These are phyloP conservation scores for Mechanitis mazaeus DNA, from an alignment of 2,888 invertebrate species.

Conservation along the genomic window DNA sequence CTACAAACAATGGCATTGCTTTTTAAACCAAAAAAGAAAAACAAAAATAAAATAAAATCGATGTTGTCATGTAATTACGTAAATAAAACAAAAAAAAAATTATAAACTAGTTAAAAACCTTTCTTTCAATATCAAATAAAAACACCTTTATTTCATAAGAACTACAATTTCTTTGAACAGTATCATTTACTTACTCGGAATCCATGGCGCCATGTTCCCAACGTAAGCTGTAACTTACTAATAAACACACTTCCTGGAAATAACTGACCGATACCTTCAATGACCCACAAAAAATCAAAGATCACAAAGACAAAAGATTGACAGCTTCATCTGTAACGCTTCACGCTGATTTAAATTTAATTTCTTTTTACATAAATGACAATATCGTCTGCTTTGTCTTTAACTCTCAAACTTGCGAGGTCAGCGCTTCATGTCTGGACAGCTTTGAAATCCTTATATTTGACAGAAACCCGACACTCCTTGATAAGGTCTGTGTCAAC, in stretches of 20 bases:
- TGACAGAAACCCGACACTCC: conserved; percentile 36
- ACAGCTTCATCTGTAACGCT: conserved; percentile 8
- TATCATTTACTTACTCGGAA: conserved; percentile 9
- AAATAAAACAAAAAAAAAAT: too few species aligned
- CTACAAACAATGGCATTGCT: too few species aligned
- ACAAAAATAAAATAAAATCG: too few species aligned
- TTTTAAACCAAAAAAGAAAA: too few species aligned
- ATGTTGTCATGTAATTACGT: too few species aligned
- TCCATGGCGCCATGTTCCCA: conserved; percentile 20
- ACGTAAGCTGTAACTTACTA: conserved; percentile 15
- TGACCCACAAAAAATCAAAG: conserved; percentile 13
- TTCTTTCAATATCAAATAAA: neutral
- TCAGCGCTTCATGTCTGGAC: conserved; percentile 24
- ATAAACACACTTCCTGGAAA: conserved; percentile 28
- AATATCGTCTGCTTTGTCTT: conserved; percentile 13
- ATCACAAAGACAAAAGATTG: conserved; percentile 1
- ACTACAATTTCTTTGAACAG: neutral
- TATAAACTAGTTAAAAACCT: neutral
- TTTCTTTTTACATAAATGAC: conserved; percentile 11
- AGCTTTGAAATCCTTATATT: conserved; percentile 24
- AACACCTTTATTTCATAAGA: neutral
- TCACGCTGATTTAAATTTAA: conserved; percentile 11
- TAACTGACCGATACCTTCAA: conserved; percentile 16
- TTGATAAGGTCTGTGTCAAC: conserved; percentile 34
- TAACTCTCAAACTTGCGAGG: conserved; percentile 9